Evolutionary conservation across 2,888 invertebrate genomes (phyloP).

Genomic region (Lasius fuliginosus): DNA sequence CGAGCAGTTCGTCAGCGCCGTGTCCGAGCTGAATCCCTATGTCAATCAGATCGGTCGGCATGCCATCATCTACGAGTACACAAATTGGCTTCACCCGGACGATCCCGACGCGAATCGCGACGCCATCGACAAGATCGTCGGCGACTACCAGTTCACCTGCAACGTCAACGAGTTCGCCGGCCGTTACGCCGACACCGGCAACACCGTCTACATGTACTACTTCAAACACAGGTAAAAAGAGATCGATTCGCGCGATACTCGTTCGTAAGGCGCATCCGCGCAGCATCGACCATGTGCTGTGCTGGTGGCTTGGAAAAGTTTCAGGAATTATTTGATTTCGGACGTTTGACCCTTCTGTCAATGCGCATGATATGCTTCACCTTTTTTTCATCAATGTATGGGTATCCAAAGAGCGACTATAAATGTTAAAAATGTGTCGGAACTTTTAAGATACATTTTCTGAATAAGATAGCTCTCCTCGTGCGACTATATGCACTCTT

Average conservation of each 20-base stretch:
- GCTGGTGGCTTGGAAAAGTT: not conserved
- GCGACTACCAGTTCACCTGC: constrained; percentile 98
- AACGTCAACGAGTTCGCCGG: constrained; percentile 97
- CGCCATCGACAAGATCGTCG: constrained; percentile 96
- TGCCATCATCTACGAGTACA: constrained; percentile 97
- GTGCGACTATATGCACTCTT: too few relatives aligned
- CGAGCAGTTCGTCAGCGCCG: constrained; percentile 92
- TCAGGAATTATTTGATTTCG: not conserved
- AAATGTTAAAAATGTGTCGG: too few relatives aligned
- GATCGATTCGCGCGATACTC: not conserved
- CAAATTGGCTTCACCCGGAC: constrained; percentile 95
- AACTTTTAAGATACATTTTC: not conserved
- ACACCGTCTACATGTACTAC: constrained; percentile 96
- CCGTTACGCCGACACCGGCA: constrained; percentile 95
- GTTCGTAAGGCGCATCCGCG: not conserved
- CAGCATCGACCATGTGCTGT: not conserved
- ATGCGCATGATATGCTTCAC: too few relatives aligned
- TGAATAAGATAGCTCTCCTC: not conserved
- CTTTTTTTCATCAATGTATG: too few relatives aligned
- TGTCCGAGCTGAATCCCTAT: constrained; percentile 94
- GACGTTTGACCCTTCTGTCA: too few relatives aligned
- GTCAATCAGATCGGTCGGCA: constrained; percentile 93
- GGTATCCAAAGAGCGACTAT: too few relatives aligned
- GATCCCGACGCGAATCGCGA: constrained; percentile 94
- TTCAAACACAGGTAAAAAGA: constrained; percentile 91